These are phyloP conservation scores for Myodes glareolus DNA, from an alignment of 2,113 vertebrate species.

Conservation along the genomic window DNA sequence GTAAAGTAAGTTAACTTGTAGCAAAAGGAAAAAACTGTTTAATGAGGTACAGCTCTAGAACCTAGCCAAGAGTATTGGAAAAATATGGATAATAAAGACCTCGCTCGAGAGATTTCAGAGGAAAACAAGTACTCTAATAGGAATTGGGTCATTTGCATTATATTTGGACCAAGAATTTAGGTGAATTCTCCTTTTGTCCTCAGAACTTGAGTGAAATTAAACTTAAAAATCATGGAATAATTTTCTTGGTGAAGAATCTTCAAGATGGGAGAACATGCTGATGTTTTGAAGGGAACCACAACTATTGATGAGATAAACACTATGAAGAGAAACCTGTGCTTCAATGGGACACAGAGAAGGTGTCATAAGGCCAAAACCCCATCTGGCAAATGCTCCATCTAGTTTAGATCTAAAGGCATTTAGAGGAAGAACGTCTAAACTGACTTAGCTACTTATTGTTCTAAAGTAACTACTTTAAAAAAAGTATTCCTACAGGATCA, in stretches of 20 bases:
- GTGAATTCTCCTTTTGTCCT: not conserved
- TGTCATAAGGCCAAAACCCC: not conserved
- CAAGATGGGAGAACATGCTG: not conserved
- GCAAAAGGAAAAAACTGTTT: not conserved
- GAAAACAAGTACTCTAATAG: not conserved
- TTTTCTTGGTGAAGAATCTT: not conserved
- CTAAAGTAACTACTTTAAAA: not conserved
- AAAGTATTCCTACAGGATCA: not conserved
- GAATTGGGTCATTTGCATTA: not conserved
- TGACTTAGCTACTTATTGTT: too few relatives aligned
- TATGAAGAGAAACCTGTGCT: not conserved
- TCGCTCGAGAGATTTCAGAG: not conserved
- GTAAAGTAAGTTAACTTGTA: not conserved
- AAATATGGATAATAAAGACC: not conserved
- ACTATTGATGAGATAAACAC: not conserved
- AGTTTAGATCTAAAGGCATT: not conserved
- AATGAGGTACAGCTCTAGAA: not conserved
- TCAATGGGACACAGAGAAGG: too few relatives aligned
- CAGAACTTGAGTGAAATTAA: not conserved
- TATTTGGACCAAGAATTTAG: not conserved
- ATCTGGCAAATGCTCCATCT: not conserved
- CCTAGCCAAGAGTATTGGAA: too few relatives aligned
- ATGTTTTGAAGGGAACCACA: not conserved
- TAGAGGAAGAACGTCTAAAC: not conserved
- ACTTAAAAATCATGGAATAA: not conserved